Conservation (phyloP, 2,888 invertebrate genomes). For the Masnerella sp. region DNA sequence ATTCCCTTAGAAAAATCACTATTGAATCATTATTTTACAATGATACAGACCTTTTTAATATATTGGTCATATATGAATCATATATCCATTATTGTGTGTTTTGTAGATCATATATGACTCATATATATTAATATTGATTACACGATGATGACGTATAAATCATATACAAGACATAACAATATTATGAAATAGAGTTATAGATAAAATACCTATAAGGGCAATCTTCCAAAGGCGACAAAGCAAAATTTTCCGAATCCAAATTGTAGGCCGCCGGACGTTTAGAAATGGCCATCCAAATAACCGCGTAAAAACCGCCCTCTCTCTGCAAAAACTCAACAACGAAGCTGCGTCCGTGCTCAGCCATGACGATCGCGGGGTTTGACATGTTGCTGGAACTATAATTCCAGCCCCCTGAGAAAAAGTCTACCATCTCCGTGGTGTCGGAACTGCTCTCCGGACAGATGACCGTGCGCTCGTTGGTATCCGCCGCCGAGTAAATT, state of each 20-base stretch:
- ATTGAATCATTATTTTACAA: no score
- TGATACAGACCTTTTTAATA: no score
- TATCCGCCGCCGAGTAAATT: slow-evolving; percentile 85
- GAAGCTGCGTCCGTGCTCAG: slow-evolving; percentile 83
- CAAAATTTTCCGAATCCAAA: slow-evolving; percentile 66
- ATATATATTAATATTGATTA: no score
- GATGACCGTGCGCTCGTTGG: slow-evolving; percentile 82
- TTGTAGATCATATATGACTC: no score
- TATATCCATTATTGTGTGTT: no score
- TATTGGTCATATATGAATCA: no score
- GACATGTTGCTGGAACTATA: slow-evolving; percentile 57
- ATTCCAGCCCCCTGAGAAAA: slow-evolving; percentile 81
- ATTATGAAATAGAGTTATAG: no score
- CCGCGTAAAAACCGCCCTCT: slow-evolving; percentile 85
- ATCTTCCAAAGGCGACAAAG: slow-evolving; percentile 78
- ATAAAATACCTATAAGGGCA: slow-evolving; percentile 86
- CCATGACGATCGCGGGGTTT: slow-evolving; percentile 65
- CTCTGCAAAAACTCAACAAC: slow-evolving; percentile 87
- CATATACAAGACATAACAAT: no score
- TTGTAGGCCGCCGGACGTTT: slow-evolving; percentile 79
- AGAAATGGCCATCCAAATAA: slow-evolving; percentile 89
- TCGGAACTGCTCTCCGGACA: slow-evolving; percentile 81
- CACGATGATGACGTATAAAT: no score
- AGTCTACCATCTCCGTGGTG: slow-evolving; percentile 79
- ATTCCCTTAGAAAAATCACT: no score